Conservation (phyloP, 92 coral and sea anemone genomes). For the Scolanthus callimorphus region DNA sequence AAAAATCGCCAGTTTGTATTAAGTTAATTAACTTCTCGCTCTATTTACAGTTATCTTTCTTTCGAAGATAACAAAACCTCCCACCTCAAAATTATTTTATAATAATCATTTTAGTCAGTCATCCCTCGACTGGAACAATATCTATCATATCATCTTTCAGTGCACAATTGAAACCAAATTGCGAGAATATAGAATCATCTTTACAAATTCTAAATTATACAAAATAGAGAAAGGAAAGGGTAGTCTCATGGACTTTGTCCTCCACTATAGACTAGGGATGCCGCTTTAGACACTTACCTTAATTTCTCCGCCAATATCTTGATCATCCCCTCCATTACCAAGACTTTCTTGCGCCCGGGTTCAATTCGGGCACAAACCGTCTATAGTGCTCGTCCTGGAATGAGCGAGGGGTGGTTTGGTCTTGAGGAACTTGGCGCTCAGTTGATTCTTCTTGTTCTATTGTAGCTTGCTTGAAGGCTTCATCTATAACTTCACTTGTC, state of each 20-base stretch:
- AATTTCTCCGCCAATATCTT: conserved; percentile 7
- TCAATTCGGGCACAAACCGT: conserved; percentile 8
- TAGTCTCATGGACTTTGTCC: too few relatives aligned
- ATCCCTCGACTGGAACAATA: not conserved
- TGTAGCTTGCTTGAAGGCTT: too few relatives aligned
- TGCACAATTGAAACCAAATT: not conserved
- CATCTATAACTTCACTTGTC: too few relatives aligned
- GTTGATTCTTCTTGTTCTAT: too few relatives aligned
- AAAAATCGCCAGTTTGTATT: not conserved
- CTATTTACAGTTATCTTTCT: not conserved
- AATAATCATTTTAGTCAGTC: not conserved
- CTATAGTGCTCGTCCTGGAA: not conserved
- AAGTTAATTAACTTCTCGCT: not conserved
- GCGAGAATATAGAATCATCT: not conserved
- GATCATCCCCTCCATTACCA: conserved; percentile 10
- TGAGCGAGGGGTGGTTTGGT: too few relatives aligned
- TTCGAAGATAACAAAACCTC: not conserved
- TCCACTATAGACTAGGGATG: too few relatives aligned
- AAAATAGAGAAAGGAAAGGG: not conserved
- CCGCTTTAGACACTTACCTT: not conserved
- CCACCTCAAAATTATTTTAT: not conserved
- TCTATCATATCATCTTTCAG: not conserved
- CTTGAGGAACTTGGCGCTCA: too few relatives aligned
- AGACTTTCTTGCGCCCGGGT: not conserved
- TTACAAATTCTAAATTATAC: not conserved